Conservation (phyloP, 1,140 invertebrate species). For the Mactra quadrangularis region DNA sequence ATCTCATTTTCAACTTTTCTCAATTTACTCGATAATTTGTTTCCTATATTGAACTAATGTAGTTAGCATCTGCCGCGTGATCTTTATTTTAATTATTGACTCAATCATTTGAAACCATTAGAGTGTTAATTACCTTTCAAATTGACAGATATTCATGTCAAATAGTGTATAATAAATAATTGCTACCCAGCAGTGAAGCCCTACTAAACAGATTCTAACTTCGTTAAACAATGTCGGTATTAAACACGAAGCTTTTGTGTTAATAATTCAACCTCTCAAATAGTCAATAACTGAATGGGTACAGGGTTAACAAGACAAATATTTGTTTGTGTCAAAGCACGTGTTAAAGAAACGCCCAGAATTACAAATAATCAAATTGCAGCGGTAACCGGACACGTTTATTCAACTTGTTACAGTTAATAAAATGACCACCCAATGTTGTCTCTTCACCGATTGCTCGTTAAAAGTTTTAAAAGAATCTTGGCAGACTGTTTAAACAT, state of each 20-base stretch:
- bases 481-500: too few species aligned
- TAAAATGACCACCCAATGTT: slow-evolving; percentile 25
- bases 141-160: slow-evolving; percentile 53
- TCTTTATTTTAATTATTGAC: slow-evolving; percentile 54
- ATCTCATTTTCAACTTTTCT: slow-evolving; percentile 6
- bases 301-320: slow-evolving; percentile 29
- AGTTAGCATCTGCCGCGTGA: slow-evolving; percentile 28
- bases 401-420: too few species aligned
- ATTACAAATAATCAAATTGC: slow-evolving; percentile 6
- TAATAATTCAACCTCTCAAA: neutral
- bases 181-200: neutral
- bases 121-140: slow-evolving; percentile 41
- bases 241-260: slow-evolving; percentile 39
- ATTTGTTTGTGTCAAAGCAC: slow-evolving; percentile 61
- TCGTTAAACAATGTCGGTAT: slow-evolving; percentile 36
- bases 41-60: slow-evolving; percentile 53
- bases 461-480: too few species aligned
- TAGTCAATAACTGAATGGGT: neutral
- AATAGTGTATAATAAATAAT: slow-evolving; percentile 49
- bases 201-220: neutral
- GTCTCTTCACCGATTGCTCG: too few species aligned
- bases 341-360: slow-evolving; percentile 28
- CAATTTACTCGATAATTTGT: slow-evolving; percentile 43
- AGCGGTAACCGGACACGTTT: slow-evolving; percentile 13
- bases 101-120: slow-evolving; percentile 55